Conservation (phyloP, 2,888 invertebrate species). For the Hemistola chrysoprasaria region DNA sequence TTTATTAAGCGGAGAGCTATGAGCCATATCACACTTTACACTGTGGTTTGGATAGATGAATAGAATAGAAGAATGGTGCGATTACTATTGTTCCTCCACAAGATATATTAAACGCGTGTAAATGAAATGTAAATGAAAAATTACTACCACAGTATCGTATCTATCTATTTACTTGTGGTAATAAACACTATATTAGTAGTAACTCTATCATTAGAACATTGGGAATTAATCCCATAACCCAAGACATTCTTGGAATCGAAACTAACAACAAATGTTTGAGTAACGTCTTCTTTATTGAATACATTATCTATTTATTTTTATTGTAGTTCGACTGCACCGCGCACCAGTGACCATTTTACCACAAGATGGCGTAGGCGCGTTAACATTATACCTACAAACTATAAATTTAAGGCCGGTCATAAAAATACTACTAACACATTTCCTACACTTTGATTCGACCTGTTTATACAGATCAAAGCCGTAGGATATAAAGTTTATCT, state of each 20-base stretch:
- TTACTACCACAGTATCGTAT: no score
- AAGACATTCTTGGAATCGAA: slow-evolving; percentile 1
- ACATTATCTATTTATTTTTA: slow-evolving; percentile 53
- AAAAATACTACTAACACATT: slow-evolving; percentile 78
- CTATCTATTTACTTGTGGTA: slow-evolving; percentile 12
- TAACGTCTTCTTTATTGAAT: slow-evolving; percentile 43
- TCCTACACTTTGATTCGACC: slow-evolving; percentile 77
- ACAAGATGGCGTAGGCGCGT: slow-evolving; percentile 67
- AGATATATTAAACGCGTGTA: no score
- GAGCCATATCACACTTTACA: no score
- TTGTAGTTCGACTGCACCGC: slow-evolving; percentile 45
- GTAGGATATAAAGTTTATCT: slow-evolving; percentile 69
- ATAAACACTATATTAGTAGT: no score
- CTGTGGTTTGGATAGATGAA: no score
- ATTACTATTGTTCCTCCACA: no score
- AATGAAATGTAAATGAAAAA: no score
- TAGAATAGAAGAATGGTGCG: no score
- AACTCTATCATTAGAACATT: no score
- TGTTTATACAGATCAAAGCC: slow-evolving; percentile 78
- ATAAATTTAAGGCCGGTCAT: slow-evolving; percentile 74
- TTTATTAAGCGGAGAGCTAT: no score
- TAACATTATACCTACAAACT: slow-evolving; percentile 54
- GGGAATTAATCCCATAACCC: no score
- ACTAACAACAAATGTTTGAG: slow-evolving; percentile 12
- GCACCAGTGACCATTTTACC: slow-evolving; percentile 55